Evolutionary conservation across 2,113 vertebrate species (phyloP), one percentile per base, ranked within the genome.

Genomic region (Mixornis gularis): DNA sequence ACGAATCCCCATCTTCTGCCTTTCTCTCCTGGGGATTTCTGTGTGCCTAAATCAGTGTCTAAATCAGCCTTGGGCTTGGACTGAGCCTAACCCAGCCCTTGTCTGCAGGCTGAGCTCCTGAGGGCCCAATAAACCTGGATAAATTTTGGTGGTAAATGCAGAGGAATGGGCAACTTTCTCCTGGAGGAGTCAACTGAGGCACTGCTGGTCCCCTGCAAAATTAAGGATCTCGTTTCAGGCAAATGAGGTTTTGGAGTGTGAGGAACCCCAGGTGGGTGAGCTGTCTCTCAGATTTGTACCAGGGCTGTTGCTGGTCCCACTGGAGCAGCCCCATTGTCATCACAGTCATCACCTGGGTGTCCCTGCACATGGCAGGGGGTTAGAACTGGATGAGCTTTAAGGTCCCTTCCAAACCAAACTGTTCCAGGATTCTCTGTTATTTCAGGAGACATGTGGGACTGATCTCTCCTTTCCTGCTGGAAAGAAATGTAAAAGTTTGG

Each of bases 71-170:
- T 6, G 22, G 44, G 30, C 20, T 70, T 46, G 30, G 52, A 18
- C 62, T 51, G 46, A 63, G 22, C 38, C 29, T 53, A 46, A 70
- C 24, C 14, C 74, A 63, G 22, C 7, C 5, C 15, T 53, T 51
- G 7, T 38, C n/a, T 38, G 56, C 17, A 63, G 32, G 48, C 9
- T 71, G 58, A 79, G 56, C 22, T 66, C 40, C 36, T 13, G 26
- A 59, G 10, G 16, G 20, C 7, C 81, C 70, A 10, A 22, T 17
- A 70, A 74, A 65, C 17, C 44, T 14, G 44, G 27, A 52, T 15
- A 36, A 60, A 56, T 1, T 7, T 48, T 13, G 9, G 36, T 73
- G 73, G 41, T 40, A 72, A 87, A 59, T 0, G 0, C 29, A 43
- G 29, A 72, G 58, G 34, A 71, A 65, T 0, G 8, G 19, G 13